Conservation (phyloP, 2,888 invertebrate genomes). For the Xestia ashworthii region DNA sequence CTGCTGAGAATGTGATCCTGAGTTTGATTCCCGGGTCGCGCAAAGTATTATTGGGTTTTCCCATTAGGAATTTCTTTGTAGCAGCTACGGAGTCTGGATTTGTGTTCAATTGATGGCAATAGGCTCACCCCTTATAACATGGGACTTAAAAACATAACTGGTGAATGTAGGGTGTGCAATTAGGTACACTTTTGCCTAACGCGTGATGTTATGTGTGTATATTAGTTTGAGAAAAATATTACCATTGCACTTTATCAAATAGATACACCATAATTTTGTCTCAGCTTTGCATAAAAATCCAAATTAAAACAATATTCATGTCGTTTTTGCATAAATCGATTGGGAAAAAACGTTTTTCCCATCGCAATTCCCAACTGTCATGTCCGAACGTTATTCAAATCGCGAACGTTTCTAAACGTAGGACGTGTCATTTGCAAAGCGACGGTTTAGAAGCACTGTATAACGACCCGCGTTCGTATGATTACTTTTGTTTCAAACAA, state of each 20-base stretch:
- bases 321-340: conserved; percentile 40
- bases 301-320: conserved; percentile 12
- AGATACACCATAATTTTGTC: background rate
- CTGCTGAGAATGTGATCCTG: too few relatives aligned
- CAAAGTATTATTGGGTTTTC: too few relatives aligned
- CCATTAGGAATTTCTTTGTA: too few relatives aligned
- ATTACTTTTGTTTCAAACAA: conserved; percentile 80
- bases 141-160: background rate
- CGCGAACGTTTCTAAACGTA: conserved; percentile 66
- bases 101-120: background rate
- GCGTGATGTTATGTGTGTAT: background rate
- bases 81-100: too few relatives aligned
- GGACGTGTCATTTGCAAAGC: conserved; percentile 72
- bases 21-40: too few relatives aligned
- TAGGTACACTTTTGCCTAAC: background rate
- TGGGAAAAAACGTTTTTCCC: conserved; percentile 46
- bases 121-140: background rate
- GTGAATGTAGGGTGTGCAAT: background rate
- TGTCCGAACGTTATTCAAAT: conserved; percentile 68
- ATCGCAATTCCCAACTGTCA: conserved; percentile 58
- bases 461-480: conserved; percentile 70
- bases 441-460: conserved; percentile 67
- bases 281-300: background rate
- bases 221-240: background rate
- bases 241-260: background rate